These are phyloP conservation scores for Ciconia maguari DNA, from an alignment of 2,113 vertebrate species.

Conservation along the genomic window DNA sequence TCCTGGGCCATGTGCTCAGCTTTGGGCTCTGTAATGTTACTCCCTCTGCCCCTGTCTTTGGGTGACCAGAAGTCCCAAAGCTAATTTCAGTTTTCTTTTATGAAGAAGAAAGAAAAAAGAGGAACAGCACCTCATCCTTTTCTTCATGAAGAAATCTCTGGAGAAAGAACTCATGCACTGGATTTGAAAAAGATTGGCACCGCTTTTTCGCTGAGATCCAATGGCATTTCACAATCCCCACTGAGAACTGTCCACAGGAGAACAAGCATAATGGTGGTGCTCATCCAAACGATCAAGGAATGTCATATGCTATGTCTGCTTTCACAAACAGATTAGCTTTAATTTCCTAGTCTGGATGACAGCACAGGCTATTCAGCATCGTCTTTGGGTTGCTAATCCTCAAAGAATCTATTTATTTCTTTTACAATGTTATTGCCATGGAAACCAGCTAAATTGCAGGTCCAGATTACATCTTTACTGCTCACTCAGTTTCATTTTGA, in stretches of 20 bases:
- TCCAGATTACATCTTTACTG: not conserved
- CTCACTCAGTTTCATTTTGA: not conserved
- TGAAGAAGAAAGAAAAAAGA: not conserved
- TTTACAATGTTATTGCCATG: slow-evolving; percentile 1
- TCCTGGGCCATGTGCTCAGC: not conserved
- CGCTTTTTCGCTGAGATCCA: not conserved
- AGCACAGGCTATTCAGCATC: not conserved
- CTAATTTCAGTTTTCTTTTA: not conserved
- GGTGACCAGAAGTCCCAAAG: not conserved
- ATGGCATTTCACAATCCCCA: not conserved
- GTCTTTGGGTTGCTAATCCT: not conserved
- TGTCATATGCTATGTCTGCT: not conserved
- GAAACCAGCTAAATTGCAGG: slow-evolving; percentile 5
- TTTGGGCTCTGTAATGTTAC: not conserved
- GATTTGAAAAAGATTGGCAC: not conserved
- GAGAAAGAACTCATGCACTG: not conserved
- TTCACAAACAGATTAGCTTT: not conserved
- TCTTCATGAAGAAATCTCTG: not conserved
- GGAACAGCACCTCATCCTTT: not conserved
- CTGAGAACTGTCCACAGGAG: not conserved
- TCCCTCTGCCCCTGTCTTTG: not conserved
- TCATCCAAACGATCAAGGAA: not conserved
- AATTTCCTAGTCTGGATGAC: not conserved
- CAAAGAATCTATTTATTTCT: not conserved
- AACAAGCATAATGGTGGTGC: not conserved